phyloP scores from a whole-genome alignment of 2,113 vertebrate species.

The Oreamnos americanus region DNA sequence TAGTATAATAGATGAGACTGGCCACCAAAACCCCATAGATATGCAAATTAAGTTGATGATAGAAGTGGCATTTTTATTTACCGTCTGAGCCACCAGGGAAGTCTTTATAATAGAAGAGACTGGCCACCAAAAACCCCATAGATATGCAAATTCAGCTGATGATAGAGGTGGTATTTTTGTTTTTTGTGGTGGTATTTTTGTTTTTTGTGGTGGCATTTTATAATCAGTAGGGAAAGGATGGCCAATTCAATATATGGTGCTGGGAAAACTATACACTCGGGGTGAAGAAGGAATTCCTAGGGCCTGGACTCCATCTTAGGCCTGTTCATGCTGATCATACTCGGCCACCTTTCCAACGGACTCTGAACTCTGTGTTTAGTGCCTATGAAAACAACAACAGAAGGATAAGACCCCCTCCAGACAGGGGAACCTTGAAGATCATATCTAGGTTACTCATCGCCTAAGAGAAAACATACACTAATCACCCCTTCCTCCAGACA shows the following conservation, averaged over 20 bases:
- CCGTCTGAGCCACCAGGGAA: too few relatives aligned
- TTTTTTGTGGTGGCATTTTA: neutral
- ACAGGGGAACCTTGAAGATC: too few relatives aligned
- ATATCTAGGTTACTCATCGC: too few relatives aligned
- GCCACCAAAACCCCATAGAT: neutral
- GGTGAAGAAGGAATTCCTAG: too few relatives aligned
- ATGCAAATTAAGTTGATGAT: neutral
- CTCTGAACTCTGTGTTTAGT: too few relatives aligned
- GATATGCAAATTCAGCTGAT: neutral
- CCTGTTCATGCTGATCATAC: too few relatives aligned
- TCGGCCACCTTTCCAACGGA: too few relatives aligned
- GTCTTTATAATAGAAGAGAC: neutral
- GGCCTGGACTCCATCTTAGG: too few relatives aligned
- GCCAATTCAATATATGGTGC: neutral
- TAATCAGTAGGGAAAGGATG: neutral
- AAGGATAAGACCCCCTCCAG: too few relatives aligned
- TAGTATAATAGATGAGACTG: neutral
- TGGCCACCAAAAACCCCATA: neutral
- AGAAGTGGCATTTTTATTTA: neutral
- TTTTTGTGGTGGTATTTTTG: neutral
- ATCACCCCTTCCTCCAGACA: too few relatives aligned
- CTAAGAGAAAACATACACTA: too few relatives aligned
- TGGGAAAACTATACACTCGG: neutral
- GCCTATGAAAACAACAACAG: too few relatives aligned
- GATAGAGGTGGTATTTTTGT: neutral